Conservation (phyloP, 2,888 invertebrate species). For the Nebria salina region DNA sequence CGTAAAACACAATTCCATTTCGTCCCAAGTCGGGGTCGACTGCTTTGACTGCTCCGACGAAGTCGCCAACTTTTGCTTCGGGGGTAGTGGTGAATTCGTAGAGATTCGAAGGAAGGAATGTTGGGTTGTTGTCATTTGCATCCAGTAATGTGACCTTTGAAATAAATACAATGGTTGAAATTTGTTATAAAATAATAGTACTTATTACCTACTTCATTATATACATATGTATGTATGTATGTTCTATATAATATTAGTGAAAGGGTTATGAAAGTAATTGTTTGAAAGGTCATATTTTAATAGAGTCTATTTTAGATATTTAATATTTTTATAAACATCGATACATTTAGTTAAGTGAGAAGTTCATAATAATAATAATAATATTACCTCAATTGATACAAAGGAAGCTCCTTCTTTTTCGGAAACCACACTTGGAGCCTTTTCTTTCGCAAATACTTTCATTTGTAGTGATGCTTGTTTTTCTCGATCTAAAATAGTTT, state of each 20-base stretch:
- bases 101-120: constrained; percentile 83
- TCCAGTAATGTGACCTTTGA: constrained; percentile 77
- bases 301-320: not conserved
- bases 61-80: constrained; percentile 74
- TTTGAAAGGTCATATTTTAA: not conserved
- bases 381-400: constrained; percentile 73
- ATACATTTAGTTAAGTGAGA: no score
- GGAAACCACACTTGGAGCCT: constrained; percentile 72
- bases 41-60: constrained; percentile 82
- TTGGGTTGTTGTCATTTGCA: constrained; percentile 92
- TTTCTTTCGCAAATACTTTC: constrained; percentile 83
- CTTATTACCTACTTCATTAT: no score
- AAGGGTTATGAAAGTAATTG: not conserved
- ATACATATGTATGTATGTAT: not conserved
- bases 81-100: constrained; percentile 80
- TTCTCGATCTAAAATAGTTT: constrained; percentile 82
- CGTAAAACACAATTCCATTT: constrained; percentile 81
- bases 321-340: no score
- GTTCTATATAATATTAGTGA: not conserved
- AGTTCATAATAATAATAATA: not conserved
- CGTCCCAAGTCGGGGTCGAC: constrained; percentile 82
- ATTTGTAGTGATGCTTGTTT: constrained; percentile 76
- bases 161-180: not conserved
- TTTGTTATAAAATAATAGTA: not conserved
- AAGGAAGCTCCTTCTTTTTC: constrained; percentile 65